Evolutionary conservation across 2,113 vertebrate species (phyloP).

Genomic region (Tragelaphus strepsiceros): DNA sequence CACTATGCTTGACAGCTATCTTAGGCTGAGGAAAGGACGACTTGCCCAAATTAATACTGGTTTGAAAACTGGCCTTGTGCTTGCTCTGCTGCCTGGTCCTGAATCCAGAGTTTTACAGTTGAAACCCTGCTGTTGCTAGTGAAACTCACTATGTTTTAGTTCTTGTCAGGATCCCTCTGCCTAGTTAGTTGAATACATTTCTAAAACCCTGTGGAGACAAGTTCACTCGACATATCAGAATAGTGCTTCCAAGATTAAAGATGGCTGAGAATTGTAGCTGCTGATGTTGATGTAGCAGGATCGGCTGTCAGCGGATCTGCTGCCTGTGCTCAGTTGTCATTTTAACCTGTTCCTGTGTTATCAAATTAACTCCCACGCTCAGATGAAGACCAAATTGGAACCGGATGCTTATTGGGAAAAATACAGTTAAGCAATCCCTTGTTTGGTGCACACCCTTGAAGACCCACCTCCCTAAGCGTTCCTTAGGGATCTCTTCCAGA

Average conservation of each 20-base stretch:
- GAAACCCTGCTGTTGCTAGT: too few species aligned
- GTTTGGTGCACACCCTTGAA: too few species aligned
- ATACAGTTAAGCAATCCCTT: too few species aligned
- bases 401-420: neutral
- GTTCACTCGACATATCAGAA: accelerated
- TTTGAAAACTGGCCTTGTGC: neutral
- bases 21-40: neutral
- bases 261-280: too few species aligned
- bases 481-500: too few species aligned
- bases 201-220: too few species aligned
- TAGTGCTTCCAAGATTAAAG: too few species aligned
- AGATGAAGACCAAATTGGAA: neutral
- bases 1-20: neutral
- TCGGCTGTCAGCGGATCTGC: neutral
- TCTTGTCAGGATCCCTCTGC: too few species aligned
- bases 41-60: neutral
- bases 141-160: too few species aligned
- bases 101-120: neutral
- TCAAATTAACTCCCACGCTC: neutral
- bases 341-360: neutral
- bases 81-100: neutral
- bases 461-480: too few species aligned
- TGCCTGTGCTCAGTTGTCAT: neutral
- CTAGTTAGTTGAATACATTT: too few species aligned
- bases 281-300: neutral